Evolutionary conservation across 2,888 invertebrate genomes (phyloP), one percentile per base, ranked within the genome.

Genomic region (Alloscopus bannaensis): DNA sequence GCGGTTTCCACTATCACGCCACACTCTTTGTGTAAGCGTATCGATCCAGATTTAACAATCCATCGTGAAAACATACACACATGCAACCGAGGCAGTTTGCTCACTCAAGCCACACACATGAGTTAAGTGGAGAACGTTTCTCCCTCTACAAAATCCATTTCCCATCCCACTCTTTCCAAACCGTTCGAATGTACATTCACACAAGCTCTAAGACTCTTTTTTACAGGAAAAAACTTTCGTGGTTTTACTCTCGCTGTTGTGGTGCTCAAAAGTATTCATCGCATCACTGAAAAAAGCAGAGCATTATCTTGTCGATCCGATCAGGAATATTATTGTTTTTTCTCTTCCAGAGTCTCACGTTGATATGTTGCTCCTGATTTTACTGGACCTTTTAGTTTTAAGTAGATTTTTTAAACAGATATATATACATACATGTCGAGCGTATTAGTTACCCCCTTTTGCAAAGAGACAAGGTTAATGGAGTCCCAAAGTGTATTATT

Each of bases 251-350:
- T 47, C n/a, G 36, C 47, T n/a, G 4, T 45, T 11, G 45, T 3
- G 13, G 3, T 45, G 45, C 13, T 18, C 45, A 45, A 36, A 36
- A n/a, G n/a, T n/a, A n/a, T n/a, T n/a, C 36, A 8, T 36, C 36
- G 20, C 52, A 3, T 52, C 52, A 52, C 24, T 18, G 11, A 16
- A 29, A 26, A 11, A 6, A n/a, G 29, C 11, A 57, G n/a, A 3
- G 26, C 29, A 28, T 57, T 64, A 64, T 64, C 64, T 64, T 64
- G 64, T 64, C 64, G 24, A 64, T 64, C 64, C 64, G 64, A 64
- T 64, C 64, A 45, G 11, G 26, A 64, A 45, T 13, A 4, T 24
- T 55, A 22, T 55, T 55, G 8, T 11, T 6, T 28, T 29, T 57
- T 28, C 18, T 6, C n/a, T 16, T 26, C 29, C n/a, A 45, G 4